Conservation (phyloP, 2,797 vertebrate species). For the Pangasius krempfi region DNA sequence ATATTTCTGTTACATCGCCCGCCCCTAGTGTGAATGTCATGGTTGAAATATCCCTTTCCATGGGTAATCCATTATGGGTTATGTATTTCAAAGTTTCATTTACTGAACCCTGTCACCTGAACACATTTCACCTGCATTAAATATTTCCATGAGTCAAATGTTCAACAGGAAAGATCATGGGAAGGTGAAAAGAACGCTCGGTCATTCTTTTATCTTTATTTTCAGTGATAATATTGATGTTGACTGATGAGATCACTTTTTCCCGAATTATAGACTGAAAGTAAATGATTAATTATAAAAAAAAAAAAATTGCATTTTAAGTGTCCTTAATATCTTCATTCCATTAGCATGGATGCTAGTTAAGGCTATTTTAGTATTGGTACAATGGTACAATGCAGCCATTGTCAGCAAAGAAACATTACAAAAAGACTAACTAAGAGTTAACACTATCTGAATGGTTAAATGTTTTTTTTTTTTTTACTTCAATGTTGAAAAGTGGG, state of each 20-base stretch:
- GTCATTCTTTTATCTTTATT: not conserved
- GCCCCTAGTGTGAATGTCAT: not conserved
- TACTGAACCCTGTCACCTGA: not conserved
- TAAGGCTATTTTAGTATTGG: not conserved
- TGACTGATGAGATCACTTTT: not conserved
- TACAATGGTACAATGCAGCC: not conserved
- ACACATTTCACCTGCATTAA: not conserved
- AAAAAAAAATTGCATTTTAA: too few relatives aligned
- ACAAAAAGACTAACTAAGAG: too few relatives aligned
- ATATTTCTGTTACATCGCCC: not conserved
- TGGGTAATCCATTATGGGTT: not conserved
- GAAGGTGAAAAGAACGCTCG: not conserved
- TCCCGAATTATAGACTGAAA: not conserved
- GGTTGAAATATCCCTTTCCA: not conserved
- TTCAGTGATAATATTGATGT: not conserved
- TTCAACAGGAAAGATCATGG: not conserved
- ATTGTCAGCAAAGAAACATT: not conserved
- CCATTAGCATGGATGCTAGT: not conserved
- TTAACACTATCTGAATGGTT: not conserved
- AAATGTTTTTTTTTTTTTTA: not conserved
- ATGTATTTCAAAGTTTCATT: not conserved
- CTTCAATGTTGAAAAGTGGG: not conserved
- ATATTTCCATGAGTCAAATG: not conserved
- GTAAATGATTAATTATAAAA: not conserved
- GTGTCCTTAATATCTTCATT: not conserved